These are phyloP conservation scores for Mastacembelus armatus DNA, from an alignment of 2,797 vertebrate genomes.

Conservation along the genomic window DNA sequence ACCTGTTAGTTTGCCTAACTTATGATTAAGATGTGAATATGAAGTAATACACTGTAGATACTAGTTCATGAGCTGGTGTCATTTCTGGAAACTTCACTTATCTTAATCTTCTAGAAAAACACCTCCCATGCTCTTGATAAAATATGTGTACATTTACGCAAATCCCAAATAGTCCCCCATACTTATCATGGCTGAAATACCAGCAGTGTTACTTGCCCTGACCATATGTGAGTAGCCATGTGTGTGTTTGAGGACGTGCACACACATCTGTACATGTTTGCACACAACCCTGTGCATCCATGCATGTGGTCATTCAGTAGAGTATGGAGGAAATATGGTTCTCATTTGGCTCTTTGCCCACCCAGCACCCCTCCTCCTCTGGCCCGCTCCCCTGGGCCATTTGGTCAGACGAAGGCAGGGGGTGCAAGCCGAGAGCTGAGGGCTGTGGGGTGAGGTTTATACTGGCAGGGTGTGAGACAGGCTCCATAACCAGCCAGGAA, in stretches of 20 bases:
- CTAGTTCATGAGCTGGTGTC: conserved; percentile 24
- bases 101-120: conserved; percentile 20
- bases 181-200: conserved; percentile 72
- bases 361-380: background rate
- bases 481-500: conserved; percentile 62
- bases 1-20: conserved; percentile 6
- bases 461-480: conserved; percentile 71
- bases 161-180: conserved; percentile 63
- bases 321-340: conserved; percentile 75
- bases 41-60: background rate
- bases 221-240: conserved; percentile 41
- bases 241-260: conserved; percentile 15
- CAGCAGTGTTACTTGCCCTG: conserved; percentile 61
- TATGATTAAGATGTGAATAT: conserved; percentile 1
- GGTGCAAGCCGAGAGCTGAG: conserved; percentile 22
- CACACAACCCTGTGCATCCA: conserved; percentile 43
- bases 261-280: conserved; percentile 48
- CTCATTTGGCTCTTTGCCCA: conserved; percentile 75
- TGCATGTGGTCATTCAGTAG: conserved; percentile 44
- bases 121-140: conserved; percentile 1
- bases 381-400: conserved; percentile 57
- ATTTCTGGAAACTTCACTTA: conserved; percentile 37
- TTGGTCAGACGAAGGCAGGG: conserved; percentile 66
- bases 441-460: conserved; percentile 65
- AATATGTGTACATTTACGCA: conserved; percentile 28